Conservation (phyloP, 2,888 invertebrate genomes). For the Molanna angustata region DNA sequence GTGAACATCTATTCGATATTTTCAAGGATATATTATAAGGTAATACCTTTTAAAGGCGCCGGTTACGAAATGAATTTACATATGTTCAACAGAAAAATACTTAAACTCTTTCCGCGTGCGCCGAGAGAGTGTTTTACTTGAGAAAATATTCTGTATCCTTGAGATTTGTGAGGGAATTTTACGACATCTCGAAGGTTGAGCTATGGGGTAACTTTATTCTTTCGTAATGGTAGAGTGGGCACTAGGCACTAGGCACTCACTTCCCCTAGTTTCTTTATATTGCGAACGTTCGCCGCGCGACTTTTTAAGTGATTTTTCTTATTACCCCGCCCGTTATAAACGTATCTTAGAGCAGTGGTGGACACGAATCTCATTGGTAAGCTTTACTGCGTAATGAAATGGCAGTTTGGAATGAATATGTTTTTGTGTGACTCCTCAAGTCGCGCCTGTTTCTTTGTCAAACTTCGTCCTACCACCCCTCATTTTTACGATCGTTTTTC, state of each 20-base stretch:
- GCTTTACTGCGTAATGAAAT: conserved; percentile 32
- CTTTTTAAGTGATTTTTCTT: conserved; percentile 55
- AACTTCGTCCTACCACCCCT: conserved; percentile 19
- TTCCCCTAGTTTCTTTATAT: conserved; percentile 18
- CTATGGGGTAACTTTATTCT: conserved; percentile 13
- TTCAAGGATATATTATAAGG: too few relatives aligned
- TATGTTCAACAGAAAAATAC: too few relatives aligned
- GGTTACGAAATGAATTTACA: too few relatives aligned
- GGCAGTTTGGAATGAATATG: conserved; percentile 30
- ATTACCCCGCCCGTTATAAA: conserved; percentile 44
- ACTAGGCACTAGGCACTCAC: too few relatives aligned
- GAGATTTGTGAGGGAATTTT: conserved; percentile 6
- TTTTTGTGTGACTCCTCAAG: conserved; percentile 25
- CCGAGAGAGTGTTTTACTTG: conserved; percentile 1
- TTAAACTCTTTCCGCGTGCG: too few relatives aligned
- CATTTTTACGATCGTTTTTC: conserved; percentile 29
- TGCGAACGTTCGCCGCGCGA: conserved; percentile 33
- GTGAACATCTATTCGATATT: too few relatives aligned
- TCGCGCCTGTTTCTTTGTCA: conserved; percentile 23
- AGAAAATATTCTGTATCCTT: conserved; percentile 1
- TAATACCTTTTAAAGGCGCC: too few relatives aligned
- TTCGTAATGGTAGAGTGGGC: too few relatives aligned
- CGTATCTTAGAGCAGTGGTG: conserved; percentile 25
- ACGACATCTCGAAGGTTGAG: conserved; percentile 17
- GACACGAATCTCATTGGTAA: conserved; percentile 25